Evolutionary conservation across 2,888 invertebrate species (phyloP).

Genomic region (Coelogynopora nodosa): DNA sequence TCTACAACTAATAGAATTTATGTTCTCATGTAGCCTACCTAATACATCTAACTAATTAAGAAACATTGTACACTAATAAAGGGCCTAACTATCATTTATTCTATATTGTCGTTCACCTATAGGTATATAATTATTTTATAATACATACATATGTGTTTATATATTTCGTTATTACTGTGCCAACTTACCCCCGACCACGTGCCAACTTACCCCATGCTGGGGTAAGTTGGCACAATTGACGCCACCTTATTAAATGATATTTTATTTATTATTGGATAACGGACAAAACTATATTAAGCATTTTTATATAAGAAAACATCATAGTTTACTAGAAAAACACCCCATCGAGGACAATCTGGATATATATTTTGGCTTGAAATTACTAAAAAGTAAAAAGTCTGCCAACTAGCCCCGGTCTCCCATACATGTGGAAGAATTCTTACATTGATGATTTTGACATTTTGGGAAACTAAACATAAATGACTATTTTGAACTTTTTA

Average conservation of each 20-base stretch:
- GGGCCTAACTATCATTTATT: background rate
- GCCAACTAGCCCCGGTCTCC: slow-evolving; percentile 20
- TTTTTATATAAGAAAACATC: slow-evolving; percentile 7
- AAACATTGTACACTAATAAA: background rate
- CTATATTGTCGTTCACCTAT: background rate
- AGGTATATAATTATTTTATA: slow-evolving; percentile 22
- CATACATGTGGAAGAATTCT: no score
- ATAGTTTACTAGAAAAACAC: slow-evolving; percentile 6
- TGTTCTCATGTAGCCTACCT: no score
- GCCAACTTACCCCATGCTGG: slow-evolving; percentile 24
- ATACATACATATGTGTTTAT: background rate
- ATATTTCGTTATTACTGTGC: slow-evolving; percentile 29
- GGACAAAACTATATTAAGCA: background rate
- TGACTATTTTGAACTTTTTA: no score
- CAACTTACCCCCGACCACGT: slow-evolving; percentile 31
- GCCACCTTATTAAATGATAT: slow-evolving; percentile 19
- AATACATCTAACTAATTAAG: background rate
- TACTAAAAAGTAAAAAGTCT: background rate
- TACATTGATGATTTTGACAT: no score
- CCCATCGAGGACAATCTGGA: background rate
- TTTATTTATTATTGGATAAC: slow-evolving; percentile 13
- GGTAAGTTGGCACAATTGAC: slow-evolving; percentile 20
- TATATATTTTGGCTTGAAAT: slow-evolving; percentile 7
- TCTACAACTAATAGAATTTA: no score
- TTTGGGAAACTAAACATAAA: no score